A percentile compares a stretch with the other conserved stretches of the same genome.
phyloP scores from a whole-genome alignment of 2,888 invertebrate genomes.

The Pseudoips prasinana region DNA sequence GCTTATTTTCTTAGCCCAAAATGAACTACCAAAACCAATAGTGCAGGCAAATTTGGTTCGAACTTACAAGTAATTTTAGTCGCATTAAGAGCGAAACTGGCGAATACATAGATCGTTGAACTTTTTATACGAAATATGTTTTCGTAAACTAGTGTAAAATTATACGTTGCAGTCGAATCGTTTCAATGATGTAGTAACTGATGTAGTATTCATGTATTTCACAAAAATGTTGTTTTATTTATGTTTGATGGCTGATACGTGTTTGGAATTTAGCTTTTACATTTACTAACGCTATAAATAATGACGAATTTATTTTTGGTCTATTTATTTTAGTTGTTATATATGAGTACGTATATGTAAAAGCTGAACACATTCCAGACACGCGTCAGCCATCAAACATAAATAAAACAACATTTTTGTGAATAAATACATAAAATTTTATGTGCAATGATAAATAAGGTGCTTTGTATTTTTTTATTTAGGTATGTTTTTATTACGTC shows the following conservation, averaged over 20 bases:
- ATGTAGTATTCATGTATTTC: slow-evolving; percentile 13
- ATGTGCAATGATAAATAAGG: too few species aligned
- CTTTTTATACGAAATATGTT: slow-evolving; percentile 38
- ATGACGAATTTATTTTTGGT: background rate
- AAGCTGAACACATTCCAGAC: too few species aligned
- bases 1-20: too few species aligned
- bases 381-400: slow-evolving; percentile 3
- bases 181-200: slow-evolving; percentile 12
- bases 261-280: too few species aligned
- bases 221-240: slow-evolving; percentile 7
- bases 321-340: background rate
- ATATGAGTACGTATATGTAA: too few species aligned
- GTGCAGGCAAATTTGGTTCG: slow-evolving; percentile 19
- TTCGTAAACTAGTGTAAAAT: slow-evolving; percentile 39
- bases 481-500: too few species aligned
- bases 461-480: too few species aligned
- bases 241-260: slow-evolving; percentile 3
- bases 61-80: slow-evolving; percentile 15
- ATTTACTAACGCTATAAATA: too few species aligned
- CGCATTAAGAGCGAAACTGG: slow-evolving; percentile 36
- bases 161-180: slow-evolving; percentile 36
- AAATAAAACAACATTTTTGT: slow-evolving; percentile 7
- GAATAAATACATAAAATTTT: slow-evolving; percentile 13
- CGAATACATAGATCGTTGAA: slow-evolving; percentile 37
- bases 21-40: too few species aligned